phyloP scores from a whole-genome alignment of 2,113 vertebrate species.

The Telmatochromis sp. region DNA sequence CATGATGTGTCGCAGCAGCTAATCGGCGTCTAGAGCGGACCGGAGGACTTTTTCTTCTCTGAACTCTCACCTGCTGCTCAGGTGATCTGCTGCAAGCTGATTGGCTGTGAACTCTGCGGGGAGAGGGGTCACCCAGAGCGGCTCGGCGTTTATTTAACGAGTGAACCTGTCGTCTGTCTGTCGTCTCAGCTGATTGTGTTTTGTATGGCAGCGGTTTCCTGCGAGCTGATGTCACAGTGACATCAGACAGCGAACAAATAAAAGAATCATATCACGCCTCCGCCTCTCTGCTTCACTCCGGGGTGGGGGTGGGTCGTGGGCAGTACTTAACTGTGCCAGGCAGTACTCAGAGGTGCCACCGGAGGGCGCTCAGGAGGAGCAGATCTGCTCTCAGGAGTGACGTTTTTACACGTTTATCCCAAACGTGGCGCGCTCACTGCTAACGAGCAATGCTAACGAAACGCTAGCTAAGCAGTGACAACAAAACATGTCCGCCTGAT shows the following conservation, averaged over 20 bases:
- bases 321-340: not conserved
- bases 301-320: not conserved
- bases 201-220: not conserved
- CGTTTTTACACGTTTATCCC: not conserved
- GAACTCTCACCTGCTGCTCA: not conserved
- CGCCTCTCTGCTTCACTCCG: not conserved
- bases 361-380: not conserved
- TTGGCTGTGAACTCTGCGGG: not conserved
- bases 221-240: not conserved
- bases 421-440: not conserved
- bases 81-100: not conserved
- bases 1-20: not conserved
- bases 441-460: not conserved
- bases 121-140: not conserved
- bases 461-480: not conserved
- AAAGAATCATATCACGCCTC: not conserved
- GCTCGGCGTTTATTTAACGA: not conserved
- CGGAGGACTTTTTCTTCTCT: not conserved
- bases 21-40: not conserved
- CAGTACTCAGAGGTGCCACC: not conserved
- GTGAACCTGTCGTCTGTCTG: not conserved
- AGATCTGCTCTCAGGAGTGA: rapidly evolving
- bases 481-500: not conserved
- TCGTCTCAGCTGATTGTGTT: not conserved
- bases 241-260: not conserved